Base-by-base conservation (phyloP, 2,888 invertebrate species). In the Lapara coniferarum region DNA sequence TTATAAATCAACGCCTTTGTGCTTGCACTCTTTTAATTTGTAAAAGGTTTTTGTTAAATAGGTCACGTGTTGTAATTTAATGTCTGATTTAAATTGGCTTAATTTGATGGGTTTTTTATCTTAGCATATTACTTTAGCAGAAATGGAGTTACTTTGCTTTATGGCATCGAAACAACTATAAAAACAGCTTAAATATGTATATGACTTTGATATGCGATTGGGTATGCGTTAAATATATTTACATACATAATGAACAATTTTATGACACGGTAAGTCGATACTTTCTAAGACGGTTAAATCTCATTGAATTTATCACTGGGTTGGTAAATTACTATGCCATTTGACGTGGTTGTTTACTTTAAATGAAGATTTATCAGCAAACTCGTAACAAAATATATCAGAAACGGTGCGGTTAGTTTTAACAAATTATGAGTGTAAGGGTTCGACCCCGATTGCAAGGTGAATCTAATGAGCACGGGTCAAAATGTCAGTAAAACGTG, bases 1-100 rank as follows among this genome's bases (percentile, higher is more conserved):
- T 67, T 63, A 63, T 52, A 69, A 59, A 63, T 63, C 46, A 63
- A 2, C 13, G 46, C 19, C 12, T 63, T 16, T 19, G 49, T 59
- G 46, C 12, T 2, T 25, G 63, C 49, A 63, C 19, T 63, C 46
- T 63, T 25, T 25, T 63, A 25, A 46, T 63, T 46, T 49, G 63
- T 25, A 25, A 56, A 6, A 16, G 16, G 44, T 59, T 59, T 59
- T 46, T 59, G 44, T 59, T n/a, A 46, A 46, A n/a, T n/a, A 13
- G 7, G 14, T 58, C 14, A 16, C 16, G 46, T 59, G 37, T 16
- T 19, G 8, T 56, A 19, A 19, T 25, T 37, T 37, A 37, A 37
- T 25, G 12, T 13, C 25, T 13, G 25, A 25, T 25, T 56, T 25
- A 5, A 13, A 56, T 37, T 37, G 5, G 37, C 7, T 37, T 1